Conservation (phyloP, 2,797 vertebrate species). For the Tiaroga cobitis region DNA sequence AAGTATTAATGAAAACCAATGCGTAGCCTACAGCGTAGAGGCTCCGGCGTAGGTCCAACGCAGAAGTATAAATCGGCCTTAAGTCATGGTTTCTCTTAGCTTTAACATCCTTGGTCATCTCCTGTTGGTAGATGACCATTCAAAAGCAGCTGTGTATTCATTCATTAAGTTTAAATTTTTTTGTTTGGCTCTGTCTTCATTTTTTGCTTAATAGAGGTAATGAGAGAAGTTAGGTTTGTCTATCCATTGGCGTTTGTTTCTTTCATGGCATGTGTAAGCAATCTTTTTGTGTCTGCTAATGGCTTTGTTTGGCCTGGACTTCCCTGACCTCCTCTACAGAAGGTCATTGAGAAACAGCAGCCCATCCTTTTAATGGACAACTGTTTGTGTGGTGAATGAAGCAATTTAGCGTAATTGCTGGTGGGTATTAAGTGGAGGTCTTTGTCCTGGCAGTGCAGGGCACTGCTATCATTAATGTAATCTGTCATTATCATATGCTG, state of each 20-base stretch:
- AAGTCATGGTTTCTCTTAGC: too few relatives aligned
- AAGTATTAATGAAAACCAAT: too few relatives aligned
- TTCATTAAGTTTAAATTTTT: background rate
- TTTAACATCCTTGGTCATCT: too few relatives aligned
- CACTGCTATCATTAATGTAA: conserved; percentile 47
- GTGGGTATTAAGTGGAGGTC: conserved; percentile 41
- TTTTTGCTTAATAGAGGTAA: background rate
- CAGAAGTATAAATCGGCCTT: too few relatives aligned
- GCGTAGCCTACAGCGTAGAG: too few relatives aligned
- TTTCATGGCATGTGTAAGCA: background rate
- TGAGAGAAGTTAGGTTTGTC: background rate
- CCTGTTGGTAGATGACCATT: background rate
- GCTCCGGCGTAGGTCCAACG: too few relatives aligned
- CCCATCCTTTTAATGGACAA: conserved; percentile 38
- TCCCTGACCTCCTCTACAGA: conserved; percentile 23
- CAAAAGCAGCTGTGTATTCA: background rate
- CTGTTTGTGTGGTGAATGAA: conserved; percentile 27
- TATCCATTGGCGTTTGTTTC: background rate
- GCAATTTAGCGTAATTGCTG: conserved; percentile 50
- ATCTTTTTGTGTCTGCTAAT: conserved; percentile 18
- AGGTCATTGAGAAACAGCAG: conserved; percentile 22
- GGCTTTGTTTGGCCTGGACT: conserved; percentile 11
- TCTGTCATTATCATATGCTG: conserved; percentile 44
- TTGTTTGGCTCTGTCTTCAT: background rate
- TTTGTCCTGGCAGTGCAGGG: conserved; percentile 27